Base-by-base conservation (phyloP, 2,797 vertebrate genomes). In the Mastacembelus armatus region DNA sequence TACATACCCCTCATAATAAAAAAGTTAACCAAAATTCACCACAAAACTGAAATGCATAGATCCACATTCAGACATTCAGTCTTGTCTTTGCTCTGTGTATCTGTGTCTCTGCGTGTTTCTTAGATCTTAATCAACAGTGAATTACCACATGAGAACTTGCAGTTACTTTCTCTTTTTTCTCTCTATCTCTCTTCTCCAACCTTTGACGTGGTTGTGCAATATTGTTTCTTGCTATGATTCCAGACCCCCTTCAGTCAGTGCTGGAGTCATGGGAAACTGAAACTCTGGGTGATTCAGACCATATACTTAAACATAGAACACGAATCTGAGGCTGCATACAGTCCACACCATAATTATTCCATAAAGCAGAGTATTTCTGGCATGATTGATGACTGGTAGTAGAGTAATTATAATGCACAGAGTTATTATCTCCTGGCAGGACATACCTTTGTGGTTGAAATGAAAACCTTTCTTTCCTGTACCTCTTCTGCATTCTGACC, bases 241-340 rank as follows among this genome's bases (percentile, higher is more conserved):
- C 45, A 16, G 70, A 69, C 63, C 74, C 66, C 48, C 15, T 4
- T 42, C n/a, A n/a, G 43, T 67, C 42, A 64, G 58, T 43, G 45
- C 51, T 39, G 44, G 29, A 72, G 59, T 62, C 64, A 61, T 22
- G 57, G 78, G 51, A 45, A 64, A 47, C 55, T 70, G 12, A 67
- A 49, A 73, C 63, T 79, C 9, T n/a, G 27, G 48, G 57, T 52
- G 57, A 45, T 72, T 74, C n/a, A 58, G 36, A 42, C 54, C 71
- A 78, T 56, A 78, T 56, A 82, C 85, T 78, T 79, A 86, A 67
- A 74, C 55, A n/a, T n/a, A n/a, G n/a, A n/a, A n/a, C n/a, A n/a
- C n/a, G n/a, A n/a, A n/a, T n/a, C 38, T 61, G 52, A 51, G 43
- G 29, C 22, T 12, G 4, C 51, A 29, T 49, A 26, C 21, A 19